phyloP scores from a whole-genome alignment of 2,888 invertebrate species.

The Caenorhabditis wallacei region DNA sequence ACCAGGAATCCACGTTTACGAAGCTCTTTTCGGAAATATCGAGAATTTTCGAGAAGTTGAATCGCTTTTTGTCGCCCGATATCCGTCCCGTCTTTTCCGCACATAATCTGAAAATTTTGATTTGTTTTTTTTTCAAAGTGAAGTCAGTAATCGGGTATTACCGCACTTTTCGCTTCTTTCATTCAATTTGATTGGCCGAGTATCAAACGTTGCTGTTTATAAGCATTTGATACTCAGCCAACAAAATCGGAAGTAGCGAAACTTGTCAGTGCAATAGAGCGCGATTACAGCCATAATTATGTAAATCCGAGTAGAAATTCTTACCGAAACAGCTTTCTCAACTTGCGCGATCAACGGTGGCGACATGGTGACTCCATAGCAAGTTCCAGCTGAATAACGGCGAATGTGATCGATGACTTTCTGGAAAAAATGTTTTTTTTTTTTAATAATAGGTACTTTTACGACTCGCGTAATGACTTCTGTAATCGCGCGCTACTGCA shows the following conservation, averaged over 20 bases:
- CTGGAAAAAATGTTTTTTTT: constrained; percentile 84
- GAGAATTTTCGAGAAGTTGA: constrained; percentile 73
- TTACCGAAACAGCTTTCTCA: constrained; percentile 88
- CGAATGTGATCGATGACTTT: constrained; percentile 89
- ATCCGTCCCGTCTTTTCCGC: constrained; percentile 76
- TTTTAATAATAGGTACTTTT: background rate
- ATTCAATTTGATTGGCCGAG: no score
- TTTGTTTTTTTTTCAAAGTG: no score
- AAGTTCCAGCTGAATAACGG: constrained; percentile 90
- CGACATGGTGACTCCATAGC: constrained; percentile 87
- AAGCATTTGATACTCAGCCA: no score
- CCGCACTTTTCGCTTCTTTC: no score
- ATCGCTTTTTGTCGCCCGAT: constrained; percentile 73
- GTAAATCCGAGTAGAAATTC: background rate
- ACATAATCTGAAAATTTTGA: constrained; percentile 71
- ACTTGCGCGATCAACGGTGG: constrained; percentile 94
- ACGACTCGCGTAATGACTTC: no score
- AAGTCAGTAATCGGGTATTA: no score
- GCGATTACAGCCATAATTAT: no score
- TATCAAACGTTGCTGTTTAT: no score
- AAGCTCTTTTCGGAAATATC: constrained; percentile 70
- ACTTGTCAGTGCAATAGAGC: no score
- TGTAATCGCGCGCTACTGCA: no score
- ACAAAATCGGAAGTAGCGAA: no score
- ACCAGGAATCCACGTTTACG: constrained; percentile 90